phyloP scores from a whole-genome alignment of 2,888 invertebrate genomes.

The Tipula confusa region DNA sequence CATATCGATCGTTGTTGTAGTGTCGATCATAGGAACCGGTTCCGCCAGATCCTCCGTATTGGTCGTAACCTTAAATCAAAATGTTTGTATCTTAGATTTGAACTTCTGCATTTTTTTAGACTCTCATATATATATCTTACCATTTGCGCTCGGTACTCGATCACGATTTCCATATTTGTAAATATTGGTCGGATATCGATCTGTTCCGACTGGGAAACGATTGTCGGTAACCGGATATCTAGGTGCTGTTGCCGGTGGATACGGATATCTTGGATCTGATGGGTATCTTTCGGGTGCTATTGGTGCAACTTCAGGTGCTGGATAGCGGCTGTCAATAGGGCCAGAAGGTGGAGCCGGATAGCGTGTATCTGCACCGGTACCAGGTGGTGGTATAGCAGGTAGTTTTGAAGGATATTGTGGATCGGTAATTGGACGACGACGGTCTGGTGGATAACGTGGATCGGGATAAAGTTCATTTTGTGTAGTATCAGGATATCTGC shows the following conservation, averaged over 20 bases:
- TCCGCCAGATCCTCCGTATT: conserved; percentile 34
- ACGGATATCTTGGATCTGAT: conserved; percentile 44
- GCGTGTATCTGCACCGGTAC: not conserved
- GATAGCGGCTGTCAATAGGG: conserved; percentile 34
- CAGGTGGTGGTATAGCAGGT: conserved; percentile 13
- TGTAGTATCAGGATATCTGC: conserved; percentile 30
- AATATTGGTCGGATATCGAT: conserved; percentile 51
- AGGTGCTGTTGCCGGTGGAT: conserved; percentile 31
- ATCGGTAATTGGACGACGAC: conserved; percentile 33
- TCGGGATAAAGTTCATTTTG: conserved; percentile 34
- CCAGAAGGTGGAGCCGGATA: not conserved
- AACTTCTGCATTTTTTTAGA: not conserved
- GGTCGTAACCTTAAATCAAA: conserved; percentile 43
- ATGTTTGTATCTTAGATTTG: not conserved
- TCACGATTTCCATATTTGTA: conserved; percentile 54
- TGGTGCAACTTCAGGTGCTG: conserved; percentile 30
- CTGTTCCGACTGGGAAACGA: conserved; percentile 54
- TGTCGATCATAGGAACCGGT: conserved; percentile 43
- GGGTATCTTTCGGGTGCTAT: conserved; percentile 33
- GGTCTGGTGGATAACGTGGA: conserved; percentile 34
- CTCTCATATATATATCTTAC: conserved; percentile 41
- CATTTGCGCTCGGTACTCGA: conserved; percentile 49
- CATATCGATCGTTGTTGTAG: conserved; percentile 44
- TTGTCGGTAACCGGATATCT: conserved; percentile 53
- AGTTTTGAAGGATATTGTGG: conserved; percentile 33